Base-by-base conservation (phyloP, 2,797 vertebrate species). In the Philypnodon macrostomus region DNA sequence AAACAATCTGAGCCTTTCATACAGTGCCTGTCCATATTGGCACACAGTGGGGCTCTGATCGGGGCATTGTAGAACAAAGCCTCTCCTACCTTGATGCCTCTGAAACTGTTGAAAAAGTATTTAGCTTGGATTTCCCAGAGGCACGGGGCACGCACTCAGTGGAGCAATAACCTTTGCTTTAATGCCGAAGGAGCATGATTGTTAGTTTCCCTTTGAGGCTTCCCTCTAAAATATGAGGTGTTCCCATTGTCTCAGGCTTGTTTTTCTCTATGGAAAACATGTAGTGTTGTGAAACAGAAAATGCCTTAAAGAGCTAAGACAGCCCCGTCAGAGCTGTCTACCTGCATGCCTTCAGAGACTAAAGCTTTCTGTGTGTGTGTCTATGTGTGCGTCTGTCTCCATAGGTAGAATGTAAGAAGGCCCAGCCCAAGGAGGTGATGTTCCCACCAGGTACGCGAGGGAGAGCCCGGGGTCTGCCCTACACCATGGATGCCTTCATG, bases 401-500 rank as follows among this genome's bases (percentile, higher is more conserved):
- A 90, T 93, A 97, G 95, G 95, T 96, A 94, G 95, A 97, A 93
- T 97, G 95, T 95, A 97, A 97, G 94, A 97, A 97, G 90, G 95
- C 95, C 87, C 95, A 97, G 85, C 95, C 95, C 84, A 97, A 97
- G 87, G 95, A 97, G 90, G 95, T 97, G 89, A 97, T 97, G 95
- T 97, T 97, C 89, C 95, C 95, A 58, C 94, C 95, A 63, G 95
- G 95, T 82, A 95, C 95, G 41, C 90, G 94, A 84, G 94, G 93
- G 74, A 90, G 94, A 88, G 93, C 94, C 67, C 90, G 95, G 73
- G 94, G 94, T 51, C 88, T 97, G 65, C 93, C 95, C 63, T 97
- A 97, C 70, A 95, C 94, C 89, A 96, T 96, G 95, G 95, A 97
- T 70, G 95, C 95, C 26, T 97, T 96, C 80, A 97, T 97, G 95